Base-by-base conservation (phyloP, 1,140 invertebrate genomes). In the Drosophila lacertosa region DNA sequence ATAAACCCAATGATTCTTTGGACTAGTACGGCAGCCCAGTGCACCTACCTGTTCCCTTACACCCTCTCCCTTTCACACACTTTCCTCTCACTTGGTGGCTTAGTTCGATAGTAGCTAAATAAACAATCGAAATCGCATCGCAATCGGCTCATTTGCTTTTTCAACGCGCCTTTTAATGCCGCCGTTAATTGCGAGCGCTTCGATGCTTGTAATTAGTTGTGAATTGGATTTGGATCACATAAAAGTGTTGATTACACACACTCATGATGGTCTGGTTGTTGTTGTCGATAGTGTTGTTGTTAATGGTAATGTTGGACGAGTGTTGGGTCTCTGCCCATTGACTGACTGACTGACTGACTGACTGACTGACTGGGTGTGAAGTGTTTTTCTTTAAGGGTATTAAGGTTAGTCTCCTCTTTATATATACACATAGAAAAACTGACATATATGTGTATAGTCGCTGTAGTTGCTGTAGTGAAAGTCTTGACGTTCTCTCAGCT, bases 191-290 rank as follows among this genome's bases (percentile, higher is more conserved):
- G 63, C 65, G 18, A 37, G 29, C 62, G 62, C 42, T 42, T 44
- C 68, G 62, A 73, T 75, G 82, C 77, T 74, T 77, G 82, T 86
- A 86, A 86, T 86, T 86, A 86, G 81, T 86, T 86, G 81, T 88
- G 81, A 86, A 84, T 84, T 86, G 81, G 81, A 86, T 86, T 84
- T 79, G 77, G 81, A 86, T 86, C 81, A 86, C 81, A 86, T 86
- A 86, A 86, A 86, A 86, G 81, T 88, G 81, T 86, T 86, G 82
- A 86, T 86, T 86, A 81, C 77, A 68, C 54, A 58, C 58, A 40
- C 40, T 39, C 26, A 24, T 33, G 35, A 32, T 60, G 50, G 13
- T 55, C 16, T 29, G 15, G 29, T 42, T 42, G 55, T 2, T 33
- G 53, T 18, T n/a, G 22, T 9, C 11, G 45, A 26, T 48, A 18